Conservation (phyloP, 2,113 vertebrate species). For the Chelonoidis abingdonii region DNA sequence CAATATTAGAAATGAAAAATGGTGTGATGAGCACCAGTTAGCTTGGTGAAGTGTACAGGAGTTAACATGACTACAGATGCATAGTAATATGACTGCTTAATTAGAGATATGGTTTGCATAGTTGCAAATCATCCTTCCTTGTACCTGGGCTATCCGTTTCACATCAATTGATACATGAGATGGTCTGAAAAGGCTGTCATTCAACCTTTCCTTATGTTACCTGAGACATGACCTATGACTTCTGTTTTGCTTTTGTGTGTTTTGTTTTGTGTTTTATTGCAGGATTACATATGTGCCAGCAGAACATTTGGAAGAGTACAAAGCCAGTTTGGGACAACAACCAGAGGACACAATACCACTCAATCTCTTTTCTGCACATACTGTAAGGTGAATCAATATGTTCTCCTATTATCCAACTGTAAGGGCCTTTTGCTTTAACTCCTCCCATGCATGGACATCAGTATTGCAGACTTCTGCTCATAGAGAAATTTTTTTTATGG, state of each 20-base stretch:
- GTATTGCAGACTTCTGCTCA: not conserved
- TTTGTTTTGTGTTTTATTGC: conserved; percentile 68
- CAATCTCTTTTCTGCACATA: conserved; percentile 73
- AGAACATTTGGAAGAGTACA: conserved; percentile 93
- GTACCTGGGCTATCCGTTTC: not conserved
- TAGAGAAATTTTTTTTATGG: not conserved
- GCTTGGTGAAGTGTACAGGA: not conserved
- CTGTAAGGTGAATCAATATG: conserved; percentile 72
- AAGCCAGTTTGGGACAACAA: conserved; percentile 77
- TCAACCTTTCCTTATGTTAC: not conserved
- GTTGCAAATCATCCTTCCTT: not conserved
- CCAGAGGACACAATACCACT: conserved; percentile 73
- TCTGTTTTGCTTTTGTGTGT: conserved; percentile 24
- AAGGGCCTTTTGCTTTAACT: not conserved
- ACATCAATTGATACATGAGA: not conserved
- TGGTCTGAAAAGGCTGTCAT: not conserved
- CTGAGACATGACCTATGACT: not conserved
- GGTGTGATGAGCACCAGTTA: not conserved
- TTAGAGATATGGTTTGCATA: not conserved
- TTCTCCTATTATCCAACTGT: not conserved
- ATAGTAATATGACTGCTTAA: not conserved
- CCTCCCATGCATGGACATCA: not conserved
- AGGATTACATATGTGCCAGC: conserved; percentile 95
- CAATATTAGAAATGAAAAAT: not conserved
- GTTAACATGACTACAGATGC: not conserved